Evolutionary conservation across 2,888 invertebrate species (phyloP).

Genomic region (Epinotia nisella): DNA sequence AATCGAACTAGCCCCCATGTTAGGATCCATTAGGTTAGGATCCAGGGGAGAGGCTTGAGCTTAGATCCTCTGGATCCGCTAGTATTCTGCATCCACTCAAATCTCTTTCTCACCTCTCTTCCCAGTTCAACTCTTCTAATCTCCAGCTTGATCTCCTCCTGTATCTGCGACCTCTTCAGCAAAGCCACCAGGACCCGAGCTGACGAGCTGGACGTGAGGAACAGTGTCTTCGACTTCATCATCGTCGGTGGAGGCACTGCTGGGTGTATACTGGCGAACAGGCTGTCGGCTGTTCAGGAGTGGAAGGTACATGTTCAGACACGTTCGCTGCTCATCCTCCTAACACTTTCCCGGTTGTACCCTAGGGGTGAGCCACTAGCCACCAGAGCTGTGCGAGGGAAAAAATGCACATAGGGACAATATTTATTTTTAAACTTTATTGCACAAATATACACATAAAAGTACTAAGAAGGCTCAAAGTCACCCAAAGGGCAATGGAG

Average conservation of each 20-base stretch:
- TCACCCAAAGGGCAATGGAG: no score
- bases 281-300: slow-evolving; percentile 72
- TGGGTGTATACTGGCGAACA: slow-evolving; percentile 77
- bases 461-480: no score
- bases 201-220: slow-evolving; percentile 70
- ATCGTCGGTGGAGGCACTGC: slow-evolving; percentile 79
- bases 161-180: slow-evolving; percentile 67
- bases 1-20: no score
- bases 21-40: no score
- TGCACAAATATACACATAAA: no score
- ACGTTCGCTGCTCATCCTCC: background rate
- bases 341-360: no score
- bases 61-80: background rate
- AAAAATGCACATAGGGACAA: no score
- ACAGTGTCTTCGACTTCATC: slow-evolving; percentile 81
- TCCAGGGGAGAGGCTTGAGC: no score
- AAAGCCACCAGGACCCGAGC: slow-evolving; percentile 72
- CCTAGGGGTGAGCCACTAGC: no score
- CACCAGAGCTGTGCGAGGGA: no score
- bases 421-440: no score
- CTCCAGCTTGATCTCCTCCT: slow-evolving; percentile 44
- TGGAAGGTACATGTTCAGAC: slow-evolving; percentile 69
- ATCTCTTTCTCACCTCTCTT: background rate
- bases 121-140: background rate
- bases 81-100: background rate